Evolutionary conservation across 2,888 invertebrate genomes (phyloP).

Genomic region (Imbricaverruca yamaguchii): DNA sequence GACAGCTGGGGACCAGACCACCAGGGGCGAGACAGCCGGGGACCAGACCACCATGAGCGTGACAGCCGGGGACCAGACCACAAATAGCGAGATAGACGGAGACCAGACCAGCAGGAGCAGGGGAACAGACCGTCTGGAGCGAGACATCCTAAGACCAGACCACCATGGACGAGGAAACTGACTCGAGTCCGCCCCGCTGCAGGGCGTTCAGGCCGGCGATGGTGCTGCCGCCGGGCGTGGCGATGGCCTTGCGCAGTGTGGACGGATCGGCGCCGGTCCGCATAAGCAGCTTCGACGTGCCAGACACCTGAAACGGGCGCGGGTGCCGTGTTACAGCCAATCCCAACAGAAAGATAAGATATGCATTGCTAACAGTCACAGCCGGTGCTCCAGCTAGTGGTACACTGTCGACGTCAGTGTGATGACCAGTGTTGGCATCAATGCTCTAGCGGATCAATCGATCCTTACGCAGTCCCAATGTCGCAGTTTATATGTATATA

Average conservation of each 20-base stretch:
- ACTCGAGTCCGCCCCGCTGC: slow-evolving; percentile 20
- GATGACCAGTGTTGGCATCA: no score
- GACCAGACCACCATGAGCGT: not conserved
- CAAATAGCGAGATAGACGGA: not conserved
- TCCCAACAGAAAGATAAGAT: no score
- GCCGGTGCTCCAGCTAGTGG: no score
- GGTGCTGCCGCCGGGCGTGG: slow-evolving; percentile 18
- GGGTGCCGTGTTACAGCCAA: not conserved
- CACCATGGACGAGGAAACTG: not conserved
- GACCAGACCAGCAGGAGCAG: not conserved
- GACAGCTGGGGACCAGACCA: not conserved
- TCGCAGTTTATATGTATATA: no score
- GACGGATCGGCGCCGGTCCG: not conserved
- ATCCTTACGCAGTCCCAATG: no score
- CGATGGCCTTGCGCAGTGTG: not conserved
- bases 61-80: not conserved
- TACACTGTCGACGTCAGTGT: no score
- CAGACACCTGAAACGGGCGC: not conserved
- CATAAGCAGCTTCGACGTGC: slow-evolving; percentile 14
- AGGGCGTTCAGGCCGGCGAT: not conserved
- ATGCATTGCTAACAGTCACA: no score
- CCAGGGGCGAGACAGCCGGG: not conserved
- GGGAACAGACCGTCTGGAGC: not conserved
- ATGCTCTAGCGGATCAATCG: no score
- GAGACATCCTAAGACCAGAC: not conserved